Evolutionary conservation across 1,140 invertebrate genomes (phyloP).

Genomic region (Zaprionus gabonicus): DNA sequence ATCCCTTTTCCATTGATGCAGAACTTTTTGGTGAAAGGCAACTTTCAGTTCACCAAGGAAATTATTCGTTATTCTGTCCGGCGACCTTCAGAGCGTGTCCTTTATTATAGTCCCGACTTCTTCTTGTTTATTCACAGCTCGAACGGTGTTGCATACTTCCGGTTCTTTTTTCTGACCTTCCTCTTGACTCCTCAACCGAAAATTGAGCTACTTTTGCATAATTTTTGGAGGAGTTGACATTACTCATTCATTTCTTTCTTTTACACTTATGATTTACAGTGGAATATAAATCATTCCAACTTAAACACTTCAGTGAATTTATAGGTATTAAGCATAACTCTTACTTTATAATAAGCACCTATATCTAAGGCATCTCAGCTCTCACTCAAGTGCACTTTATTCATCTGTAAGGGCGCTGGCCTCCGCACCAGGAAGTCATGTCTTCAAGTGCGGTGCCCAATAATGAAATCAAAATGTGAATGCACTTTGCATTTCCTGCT

Average conservation of each 20-base stretch:
- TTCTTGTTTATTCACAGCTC: constrained; percentile 35
- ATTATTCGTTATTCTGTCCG: constrained; percentile 69
- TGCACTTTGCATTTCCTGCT: constrained; percentile 82
- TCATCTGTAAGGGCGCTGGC: neutral
- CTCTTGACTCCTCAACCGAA: constrained; percentile 1
- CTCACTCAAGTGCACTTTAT: neutral
- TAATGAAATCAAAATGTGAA: constrained; percentile 82
- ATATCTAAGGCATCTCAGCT: too few relatives aligned
- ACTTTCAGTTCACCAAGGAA: constrained; percentile 45
- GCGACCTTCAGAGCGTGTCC: constrained; percentile 41
- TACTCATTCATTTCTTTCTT: constrained; percentile 9
- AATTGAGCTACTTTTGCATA: constrained; percentile 42
- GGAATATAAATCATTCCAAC: constrained; percentile 1
- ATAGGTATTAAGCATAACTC: neutral
- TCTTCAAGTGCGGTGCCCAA: constrained; percentile 45
- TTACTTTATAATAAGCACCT: neutral
- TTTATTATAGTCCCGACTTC: constrained; percentile 12
- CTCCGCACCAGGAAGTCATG: constrained; percentile 71
- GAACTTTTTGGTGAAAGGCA: constrained; percentile 62
- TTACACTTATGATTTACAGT: constrained; percentile 36
- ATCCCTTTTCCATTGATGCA: constrained; percentile 63
- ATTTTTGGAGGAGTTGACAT: constrained; percentile 22
- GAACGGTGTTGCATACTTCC: constrained; percentile 55
- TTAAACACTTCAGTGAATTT: neutral
- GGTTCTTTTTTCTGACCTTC: constrained; percentile 12